Conservation (phyloP, 2,797 vertebrate genomes). For the Gymnoscopelus microlampas region DNA sequence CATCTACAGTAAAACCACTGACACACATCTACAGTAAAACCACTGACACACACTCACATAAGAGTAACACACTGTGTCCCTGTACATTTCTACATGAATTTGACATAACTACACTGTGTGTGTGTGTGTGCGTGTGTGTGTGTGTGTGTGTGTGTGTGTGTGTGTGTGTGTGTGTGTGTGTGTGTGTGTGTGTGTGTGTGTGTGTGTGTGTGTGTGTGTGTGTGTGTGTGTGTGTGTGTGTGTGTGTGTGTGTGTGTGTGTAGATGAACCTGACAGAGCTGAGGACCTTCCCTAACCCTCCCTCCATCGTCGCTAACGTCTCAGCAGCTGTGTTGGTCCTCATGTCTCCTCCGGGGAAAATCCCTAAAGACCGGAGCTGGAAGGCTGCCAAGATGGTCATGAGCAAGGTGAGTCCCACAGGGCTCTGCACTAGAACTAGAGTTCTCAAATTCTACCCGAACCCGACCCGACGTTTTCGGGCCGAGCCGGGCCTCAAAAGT, state of each 20-base stretch:
- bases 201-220: constrained; percentile 12
- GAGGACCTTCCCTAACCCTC: constrained; percentile 82
- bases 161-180: constrained; percentile 14
- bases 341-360: constrained; percentile 72
- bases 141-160: constrained; percentile 2
- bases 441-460: no score
- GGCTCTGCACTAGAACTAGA: no score
- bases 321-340: constrained; percentile 77
- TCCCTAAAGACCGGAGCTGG: constrained; percentile 84
- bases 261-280: constrained; percentile 84
- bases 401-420: constrained; percentile 73
- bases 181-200: constrained; percentile 6
- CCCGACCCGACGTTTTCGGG: no score
- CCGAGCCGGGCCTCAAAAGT: no score
- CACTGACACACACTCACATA: no score
- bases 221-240: constrained; percentile 4
- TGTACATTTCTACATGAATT: no score
- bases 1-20: no score
- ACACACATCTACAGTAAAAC: no score
- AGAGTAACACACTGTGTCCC: no score
- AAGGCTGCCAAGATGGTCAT: constrained; percentile 83
- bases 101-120: background rate
- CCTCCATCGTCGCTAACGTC: constrained; percentile 73
- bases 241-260: constrained; percentile 11
- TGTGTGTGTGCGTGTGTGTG: constrained; percentile 10